Conservation (phyloP, 2,888 invertebrate genomes). For the Labia minor region DNA sequence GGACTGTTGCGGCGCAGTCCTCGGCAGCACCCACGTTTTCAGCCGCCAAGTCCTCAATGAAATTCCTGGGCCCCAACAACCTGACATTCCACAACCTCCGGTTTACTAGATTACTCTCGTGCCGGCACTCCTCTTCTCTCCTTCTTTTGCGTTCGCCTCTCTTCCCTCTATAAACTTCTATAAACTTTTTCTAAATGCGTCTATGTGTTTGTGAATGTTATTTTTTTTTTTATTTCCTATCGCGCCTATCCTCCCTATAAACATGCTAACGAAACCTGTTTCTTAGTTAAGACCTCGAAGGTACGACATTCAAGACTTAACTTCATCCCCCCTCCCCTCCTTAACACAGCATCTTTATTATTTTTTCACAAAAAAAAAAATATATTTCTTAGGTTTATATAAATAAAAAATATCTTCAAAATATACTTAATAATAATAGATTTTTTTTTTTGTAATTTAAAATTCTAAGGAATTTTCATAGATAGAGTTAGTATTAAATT, state of each 20-base stretch:
- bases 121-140: neutral
- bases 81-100: neutral
- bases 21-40: neutral
- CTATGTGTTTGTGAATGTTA: neutral
- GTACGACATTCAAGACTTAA: neutral
- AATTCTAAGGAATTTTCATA: too few relatives aligned
- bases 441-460: too few relatives aligned
- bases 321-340: too few relatives aligned
- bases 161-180: neutral
- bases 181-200: too few relatives aligned
- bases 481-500: too few relatives aligned
- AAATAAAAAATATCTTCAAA: too few relatives aligned
- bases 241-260: slow-evolving; percentile 8
- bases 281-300: slow-evolving; percentile 3
- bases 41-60: slow-evolving; percentile 3
- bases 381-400: too few relatives aligned
- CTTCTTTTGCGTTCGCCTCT: neutral
- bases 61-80: neutral
- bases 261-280: slow-evolving; percentile 7
- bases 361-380: too few relatives aligned
- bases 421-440: too few relatives aligned
- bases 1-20: neutral
- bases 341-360: too few relatives aligned
- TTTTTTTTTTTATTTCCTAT: slow-evolving; percentile 6
- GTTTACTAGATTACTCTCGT: slow-evolving; percentile 7